Conservation (phyloP, 2,797 vertebrate species). For the Syngnathus acus region DNA sequence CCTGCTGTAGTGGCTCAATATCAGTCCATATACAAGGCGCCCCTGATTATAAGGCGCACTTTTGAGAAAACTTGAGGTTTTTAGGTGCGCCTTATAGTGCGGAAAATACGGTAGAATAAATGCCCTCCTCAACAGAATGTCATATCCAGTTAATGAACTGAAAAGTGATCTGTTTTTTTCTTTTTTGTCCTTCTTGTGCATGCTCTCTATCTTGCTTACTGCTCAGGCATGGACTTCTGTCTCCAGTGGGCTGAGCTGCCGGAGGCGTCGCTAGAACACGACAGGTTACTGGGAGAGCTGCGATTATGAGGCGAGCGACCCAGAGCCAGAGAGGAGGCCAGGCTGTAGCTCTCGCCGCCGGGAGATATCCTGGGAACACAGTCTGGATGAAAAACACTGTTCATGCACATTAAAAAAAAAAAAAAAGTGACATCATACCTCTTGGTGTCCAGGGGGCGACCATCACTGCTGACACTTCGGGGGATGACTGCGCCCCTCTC, state of each 20-base stretch:
- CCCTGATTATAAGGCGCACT: too few relatives aligned
- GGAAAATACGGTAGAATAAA: too few relatives aligned
- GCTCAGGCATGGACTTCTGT: slow-evolving; percentile 98
- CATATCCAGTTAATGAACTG: too few relatives aligned
- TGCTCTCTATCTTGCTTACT: slow-evolving; percentile 69
- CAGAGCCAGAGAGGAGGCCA: slow-evolving; percentile 85
- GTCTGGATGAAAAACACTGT: slow-evolving; percentile 14
- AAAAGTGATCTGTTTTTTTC: too few relatives aligned
- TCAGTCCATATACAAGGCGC: too few relatives aligned
- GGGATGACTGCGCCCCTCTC: slow-evolving; percentile 87
- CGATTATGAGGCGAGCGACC: slow-evolving; percentile 89
- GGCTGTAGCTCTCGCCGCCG: slow-evolving; percentile 87
- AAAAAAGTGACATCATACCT: slow-evolving; percentile 61
- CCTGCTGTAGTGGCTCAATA: too few relatives aligned
- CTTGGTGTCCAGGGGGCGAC: slow-evolving; percentile 86
- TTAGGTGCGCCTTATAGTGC: too few relatives aligned
- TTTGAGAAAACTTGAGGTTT: too few relatives aligned
- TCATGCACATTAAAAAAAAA: too few relatives aligned
- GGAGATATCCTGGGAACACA: slow-evolving; percentile 80
- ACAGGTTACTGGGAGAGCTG: slow-evolving; percentile 94
- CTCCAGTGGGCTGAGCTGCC: slow-evolving; percentile 81
- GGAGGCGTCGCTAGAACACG: slow-evolving; percentile 89
- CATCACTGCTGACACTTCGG: slow-evolving; percentile 96
- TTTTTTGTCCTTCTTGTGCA: too few relatives aligned
- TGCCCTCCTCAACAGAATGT: too few relatives aligned